Evolutionary conservation across 2,113 vertebrate species (phyloP), one percentile per base, ranked within the genome.

Genomic region (Penelope pileata): DNA sequence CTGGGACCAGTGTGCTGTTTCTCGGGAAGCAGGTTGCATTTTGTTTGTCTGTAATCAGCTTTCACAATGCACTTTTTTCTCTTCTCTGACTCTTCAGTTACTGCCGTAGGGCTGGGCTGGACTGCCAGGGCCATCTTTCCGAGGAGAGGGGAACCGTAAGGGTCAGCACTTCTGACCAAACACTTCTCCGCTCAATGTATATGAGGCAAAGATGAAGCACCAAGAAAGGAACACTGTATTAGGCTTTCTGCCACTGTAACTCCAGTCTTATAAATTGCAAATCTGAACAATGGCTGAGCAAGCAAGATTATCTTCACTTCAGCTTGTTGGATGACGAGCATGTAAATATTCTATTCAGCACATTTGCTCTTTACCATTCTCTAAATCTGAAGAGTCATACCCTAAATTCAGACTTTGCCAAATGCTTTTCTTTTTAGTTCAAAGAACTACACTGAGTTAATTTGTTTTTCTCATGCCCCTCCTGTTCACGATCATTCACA

Each of bases 311-410:
- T 75, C 86, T 91, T 62, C 85, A 58, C 58, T 85, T 76, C 48
- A 76, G 58, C 32, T 43, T 77, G n/a, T 30, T 63, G 75, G 82
- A 17, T 83, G 82, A 85, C 90, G 38, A 90, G 67, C n/a, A 18
- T 62, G 47, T 47, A 80, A 59, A 56, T 47, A 43, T 80, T 91
- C 34, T 47, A 38, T 54, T 95, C 78, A 83, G 87, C 72, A 91
- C 32, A 76, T 90, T 47, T 77, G 32, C 85, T 93, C 78, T 80
- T 47, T 48, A 45, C 40, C 26, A 1, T 70, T 83, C 68, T 56
- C 50, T 54, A 81, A 83, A 83, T 83, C 72, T 93, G 82, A 90
- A 81, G 51, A 48, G 68, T 90, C 94, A 70, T 89, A 87, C 78
- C 63, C 82, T 74, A 91, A 83, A 85, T 70, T 54, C 90, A 88